Conservation (phyloP, 2,888 invertebrate genomes). For the Nomada ferruginata region DNA sequence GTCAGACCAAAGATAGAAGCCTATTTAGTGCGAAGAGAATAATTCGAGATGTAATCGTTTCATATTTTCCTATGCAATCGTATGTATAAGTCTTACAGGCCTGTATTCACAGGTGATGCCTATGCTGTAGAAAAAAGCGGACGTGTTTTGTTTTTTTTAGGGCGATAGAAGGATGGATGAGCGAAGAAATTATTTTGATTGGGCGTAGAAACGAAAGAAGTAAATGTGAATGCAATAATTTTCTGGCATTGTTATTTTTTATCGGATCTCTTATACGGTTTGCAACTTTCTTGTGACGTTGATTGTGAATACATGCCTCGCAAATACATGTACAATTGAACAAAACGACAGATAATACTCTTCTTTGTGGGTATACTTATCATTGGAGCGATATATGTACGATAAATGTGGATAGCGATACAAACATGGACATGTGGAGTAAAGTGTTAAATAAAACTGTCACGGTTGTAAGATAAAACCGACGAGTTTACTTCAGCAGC, state of each 20-base stretch:
- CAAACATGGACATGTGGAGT: slow-evolving; percentile 38
- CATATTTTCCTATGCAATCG: slow-evolving; percentile 70
- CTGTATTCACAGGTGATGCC: slow-evolving; percentile 60
- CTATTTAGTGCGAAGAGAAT: slow-evolving; percentile 54
- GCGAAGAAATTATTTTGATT: slow-evolving; percentile 43
- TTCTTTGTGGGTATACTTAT: slow-evolving; percentile 48
- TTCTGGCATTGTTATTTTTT: slow-evolving; percentile 34
- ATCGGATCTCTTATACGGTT: slow-evolving; percentile 14
- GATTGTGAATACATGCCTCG: slow-evolving; percentile 60
- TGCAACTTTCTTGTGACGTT: slow-evolving; percentile 22
- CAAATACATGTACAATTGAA: slow-evolving; percentile 52
- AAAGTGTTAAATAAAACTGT: slow-evolving; percentile 41
- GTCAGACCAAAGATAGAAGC: slow-evolving; percentile 71
- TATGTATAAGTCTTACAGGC: slow-evolving; percentile 53
- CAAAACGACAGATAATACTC: slow-evolving; percentile 46
- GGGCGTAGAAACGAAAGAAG: not conserved
- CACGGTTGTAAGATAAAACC: slow-evolving; percentile 58
- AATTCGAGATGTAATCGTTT: slow-evolving; percentile 64
- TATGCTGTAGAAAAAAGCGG: slow-evolving; percentile 1
- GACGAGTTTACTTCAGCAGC: slow-evolving; percentile 9
- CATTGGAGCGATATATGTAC: slow-evolving; percentile 42
- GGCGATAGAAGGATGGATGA: slow-evolving; percentile 16
- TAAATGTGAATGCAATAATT: not conserved
- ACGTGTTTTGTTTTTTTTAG: slow-evolving; percentile 33
- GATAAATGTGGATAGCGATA: slow-evolving; percentile 55